A percentile compares a stretch with the other conserved stretches of the same genome.
These are phyloP conservation scores for Argopecten irradians DNA, from an alignment of 1,140 invertebrate species.

Conservation along the genomic window DNA sequence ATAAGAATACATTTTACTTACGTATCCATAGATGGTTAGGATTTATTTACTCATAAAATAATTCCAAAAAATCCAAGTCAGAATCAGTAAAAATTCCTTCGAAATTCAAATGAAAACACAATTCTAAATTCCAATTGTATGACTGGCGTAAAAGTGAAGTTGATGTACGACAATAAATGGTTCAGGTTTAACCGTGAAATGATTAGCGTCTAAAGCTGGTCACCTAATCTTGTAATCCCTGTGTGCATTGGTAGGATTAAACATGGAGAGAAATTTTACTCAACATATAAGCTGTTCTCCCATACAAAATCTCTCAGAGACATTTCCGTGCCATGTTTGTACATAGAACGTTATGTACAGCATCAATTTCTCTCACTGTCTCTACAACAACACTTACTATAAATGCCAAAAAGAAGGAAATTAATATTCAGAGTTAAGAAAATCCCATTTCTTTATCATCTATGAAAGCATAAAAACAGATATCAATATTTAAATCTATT, in stretches of 20 bases:
- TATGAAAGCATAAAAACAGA: too few species aligned
- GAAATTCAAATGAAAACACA: neutral
- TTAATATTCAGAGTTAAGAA: too few species aligned
- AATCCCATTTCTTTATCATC: too few species aligned
- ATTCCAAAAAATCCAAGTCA: neutral
- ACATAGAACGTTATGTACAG: too few species aligned
- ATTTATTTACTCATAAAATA: neutral
- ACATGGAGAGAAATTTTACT: neutral
- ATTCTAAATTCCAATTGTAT: neutral
- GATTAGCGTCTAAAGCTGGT: neutral
- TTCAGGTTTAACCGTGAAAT: neutral
- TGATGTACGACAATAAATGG: neutral
- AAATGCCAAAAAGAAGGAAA: too few species aligned
- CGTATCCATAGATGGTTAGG: neutral
- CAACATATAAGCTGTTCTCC: neutral
- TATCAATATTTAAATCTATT: too few species aligned
- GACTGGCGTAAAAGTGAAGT: neutral
- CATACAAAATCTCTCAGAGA: neutral
- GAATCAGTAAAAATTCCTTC: neutral
- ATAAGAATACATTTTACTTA: too few species aligned
- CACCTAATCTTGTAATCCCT: neutral
- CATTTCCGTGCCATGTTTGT: neutral
- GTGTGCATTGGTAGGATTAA: neutral
- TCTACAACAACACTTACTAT: too few species aligned
- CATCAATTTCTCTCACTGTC: too few species aligned